phyloP scores from a whole-genome alignment of 2,888 invertebrate genomes.

The Mystacides longicornis region DNA sequence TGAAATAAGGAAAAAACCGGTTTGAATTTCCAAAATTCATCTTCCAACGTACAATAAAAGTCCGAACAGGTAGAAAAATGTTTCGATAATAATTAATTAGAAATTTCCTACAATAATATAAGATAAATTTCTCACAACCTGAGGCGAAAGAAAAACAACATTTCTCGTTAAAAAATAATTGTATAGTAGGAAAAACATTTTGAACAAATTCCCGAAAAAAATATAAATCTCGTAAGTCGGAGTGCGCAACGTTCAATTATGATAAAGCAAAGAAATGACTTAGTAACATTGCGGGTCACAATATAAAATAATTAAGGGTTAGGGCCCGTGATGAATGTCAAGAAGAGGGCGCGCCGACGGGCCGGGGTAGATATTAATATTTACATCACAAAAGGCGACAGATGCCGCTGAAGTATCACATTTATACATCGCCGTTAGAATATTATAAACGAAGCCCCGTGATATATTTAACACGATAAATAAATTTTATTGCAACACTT shows the following conservation, averaged over 20 bases:
- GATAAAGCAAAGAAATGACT: slow-evolving; percentile 13
- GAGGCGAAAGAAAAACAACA: too few relatives aligned
- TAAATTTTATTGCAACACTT: not conserved
- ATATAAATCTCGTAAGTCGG: too few relatives aligned
- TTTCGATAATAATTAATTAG: too few relatives aligned
- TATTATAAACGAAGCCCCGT: not conserved
- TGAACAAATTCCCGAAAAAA: too few relatives aligned
- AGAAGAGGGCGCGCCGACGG: slow-evolving; percentile 1
- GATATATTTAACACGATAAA: slow-evolving; percentile 1
- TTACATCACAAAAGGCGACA: slow-evolving; percentile 26
- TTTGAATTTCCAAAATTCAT: too few relatives aligned
- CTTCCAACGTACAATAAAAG: too few relatives aligned
- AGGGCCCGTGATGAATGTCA: slow-evolving; percentile 1
- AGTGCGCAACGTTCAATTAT: not conserved
- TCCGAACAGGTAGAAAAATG: too few relatives aligned
- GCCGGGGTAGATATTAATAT: slow-evolving; percentile 21
- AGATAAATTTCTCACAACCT: too few relatives aligned
- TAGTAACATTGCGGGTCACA: slow-evolving; percentile 9
- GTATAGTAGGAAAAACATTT: too few relatives aligned
- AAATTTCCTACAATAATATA: too few relatives aligned
- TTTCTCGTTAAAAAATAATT: too few relatives aligned
- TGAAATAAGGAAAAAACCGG: too few relatives aligned
- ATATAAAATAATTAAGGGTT: slow-evolving; percentile 26
- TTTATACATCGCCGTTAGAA: slow-evolving; percentile 1
- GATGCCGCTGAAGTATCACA: slow-evolving; percentile 16